phyloP scores from a whole-genome alignment of 2,113 vertebrate species.

The Varanus komodoensis region DNA sequence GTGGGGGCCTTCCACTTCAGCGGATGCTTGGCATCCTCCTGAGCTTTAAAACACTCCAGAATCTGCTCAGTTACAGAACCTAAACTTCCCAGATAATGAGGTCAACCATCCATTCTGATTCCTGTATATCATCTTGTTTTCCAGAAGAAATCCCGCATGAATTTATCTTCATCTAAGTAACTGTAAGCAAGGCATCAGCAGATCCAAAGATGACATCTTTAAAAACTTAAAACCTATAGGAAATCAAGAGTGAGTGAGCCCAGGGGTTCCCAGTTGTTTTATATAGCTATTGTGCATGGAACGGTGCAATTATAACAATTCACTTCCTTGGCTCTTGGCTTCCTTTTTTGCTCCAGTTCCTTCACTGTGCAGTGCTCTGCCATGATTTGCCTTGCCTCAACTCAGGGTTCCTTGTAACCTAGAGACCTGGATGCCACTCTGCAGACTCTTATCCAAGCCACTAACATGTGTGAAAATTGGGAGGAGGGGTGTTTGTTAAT shows the following conservation, averaged over 20 bases:
- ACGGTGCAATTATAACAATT: not conserved
- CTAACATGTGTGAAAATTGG: not conserved
- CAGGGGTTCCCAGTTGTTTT: not conserved
- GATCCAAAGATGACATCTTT: not conserved
- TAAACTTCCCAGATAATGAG: not conserved
- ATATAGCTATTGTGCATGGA: not conserved
- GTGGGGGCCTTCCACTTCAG: not conserved
- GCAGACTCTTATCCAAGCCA: not conserved
- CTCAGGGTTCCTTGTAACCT: not conserved
- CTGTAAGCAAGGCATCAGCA: not conserved
- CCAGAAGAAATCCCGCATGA: not conserved
- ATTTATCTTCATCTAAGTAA: not conserved
- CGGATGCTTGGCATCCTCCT: not conserved
- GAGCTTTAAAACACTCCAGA: not conserved
- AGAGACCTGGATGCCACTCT: not conserved
- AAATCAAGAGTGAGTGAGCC: not conserved
- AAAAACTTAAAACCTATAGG: not conserved
- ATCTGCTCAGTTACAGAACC: not conserved
- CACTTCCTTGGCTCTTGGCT: not conserved
- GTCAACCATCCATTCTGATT: not conserved
- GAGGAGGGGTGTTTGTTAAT: not conserved
- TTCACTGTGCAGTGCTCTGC: not conserved
- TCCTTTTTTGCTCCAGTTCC: not conserved
- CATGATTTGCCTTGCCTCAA: not conserved
- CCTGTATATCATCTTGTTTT: not conserved